Conservation (phyloP, 2,888 invertebrate genomes). For the Drosophila engyochracea region DNA sequence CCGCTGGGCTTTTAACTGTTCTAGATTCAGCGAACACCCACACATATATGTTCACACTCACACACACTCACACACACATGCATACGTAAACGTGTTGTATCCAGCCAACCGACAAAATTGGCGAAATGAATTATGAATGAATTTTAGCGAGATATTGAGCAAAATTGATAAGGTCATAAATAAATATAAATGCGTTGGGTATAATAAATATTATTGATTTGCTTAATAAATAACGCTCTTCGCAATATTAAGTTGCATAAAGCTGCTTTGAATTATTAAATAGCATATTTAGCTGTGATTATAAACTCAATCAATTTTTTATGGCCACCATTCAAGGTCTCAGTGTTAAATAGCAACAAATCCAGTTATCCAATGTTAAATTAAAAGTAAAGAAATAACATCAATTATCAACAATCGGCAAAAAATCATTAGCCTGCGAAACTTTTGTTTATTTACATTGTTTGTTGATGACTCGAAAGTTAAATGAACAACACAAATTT, state of each 20-base stretch:
- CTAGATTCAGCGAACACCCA: constrained; percentile 54
- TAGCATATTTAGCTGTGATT: not conserved
- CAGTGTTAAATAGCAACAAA: not conserved
- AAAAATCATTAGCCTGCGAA: not conserved
- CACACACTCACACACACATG: constrained; percentile 7
- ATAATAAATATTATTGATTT: constrained; percentile 1
- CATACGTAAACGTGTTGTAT: not conserved
- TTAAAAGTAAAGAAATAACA: not conserved
- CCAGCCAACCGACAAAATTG: constrained; percentile 57
- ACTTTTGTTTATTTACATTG: not conserved
- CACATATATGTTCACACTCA: constrained; percentile 22
- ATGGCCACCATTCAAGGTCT: not conserved
- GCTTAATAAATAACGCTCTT: not conserved
- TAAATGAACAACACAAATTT: not conserved
- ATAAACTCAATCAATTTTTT: not conserved
- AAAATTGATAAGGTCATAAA: constrained; percentile 1
- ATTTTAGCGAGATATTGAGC: not conserved
- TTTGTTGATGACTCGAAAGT: not conserved
- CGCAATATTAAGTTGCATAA: not conserved
- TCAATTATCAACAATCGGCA: not conserved
- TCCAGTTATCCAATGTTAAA: not conserved
- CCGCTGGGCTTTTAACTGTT: constrained; percentile 78
- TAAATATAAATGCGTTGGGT: not conserved
- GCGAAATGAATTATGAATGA: constrained; percentile 7
- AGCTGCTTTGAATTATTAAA: not conserved